Evolutionary conservation across 2,888 invertebrate species (phyloP).

Genomic region (Synanthedon formicaeformis): DNA sequence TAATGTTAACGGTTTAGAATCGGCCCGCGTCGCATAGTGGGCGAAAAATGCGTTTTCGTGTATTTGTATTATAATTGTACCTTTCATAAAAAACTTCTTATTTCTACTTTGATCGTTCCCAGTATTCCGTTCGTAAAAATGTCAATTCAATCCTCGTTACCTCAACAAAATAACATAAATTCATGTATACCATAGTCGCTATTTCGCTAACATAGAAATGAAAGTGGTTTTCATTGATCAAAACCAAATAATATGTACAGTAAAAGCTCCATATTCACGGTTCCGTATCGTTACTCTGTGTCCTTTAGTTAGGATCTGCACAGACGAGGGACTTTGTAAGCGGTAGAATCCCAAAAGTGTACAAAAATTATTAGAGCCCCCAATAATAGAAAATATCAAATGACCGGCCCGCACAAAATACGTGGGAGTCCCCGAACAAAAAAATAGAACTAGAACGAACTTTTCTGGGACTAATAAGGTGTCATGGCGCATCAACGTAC

Average conservation of each 20-base stretch:
- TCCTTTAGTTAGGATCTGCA: too few relatives aligned
- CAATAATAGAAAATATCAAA: too few relatives aligned
- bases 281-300: too few relatives aligned
- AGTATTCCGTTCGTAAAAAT: conserved; percentile 17
- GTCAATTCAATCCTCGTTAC: conserved; percentile 10
- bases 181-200: not conserved
- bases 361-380: too few relatives aligned
- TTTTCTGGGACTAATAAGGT: too few relatives aligned
- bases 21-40: not conserved
- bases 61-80: conserved; percentile 1
- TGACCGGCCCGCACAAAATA: too few relatives aligned
- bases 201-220: not conserved
- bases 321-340: too few relatives aligned
- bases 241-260: not conserved
- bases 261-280: not conserved
- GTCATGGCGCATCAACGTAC: too few relatives aligned
- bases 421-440: too few relatives aligned
- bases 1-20: conserved; percentile 33
- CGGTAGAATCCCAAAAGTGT: too few relatives aligned
- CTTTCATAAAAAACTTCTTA: not conserved
- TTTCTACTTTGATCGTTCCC: not conserved
- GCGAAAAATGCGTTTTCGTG: conserved; percentile 3
- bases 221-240: too few relatives aligned
- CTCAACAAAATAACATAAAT: conserved; percentile 7
- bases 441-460: too few relatives aligned